Percentiles rank a stretch among this genome's conserved stretches.
phyloP scores from a whole-genome alignment of 2,888 invertebrate species.

The Scaptomyza parva region DNA sequence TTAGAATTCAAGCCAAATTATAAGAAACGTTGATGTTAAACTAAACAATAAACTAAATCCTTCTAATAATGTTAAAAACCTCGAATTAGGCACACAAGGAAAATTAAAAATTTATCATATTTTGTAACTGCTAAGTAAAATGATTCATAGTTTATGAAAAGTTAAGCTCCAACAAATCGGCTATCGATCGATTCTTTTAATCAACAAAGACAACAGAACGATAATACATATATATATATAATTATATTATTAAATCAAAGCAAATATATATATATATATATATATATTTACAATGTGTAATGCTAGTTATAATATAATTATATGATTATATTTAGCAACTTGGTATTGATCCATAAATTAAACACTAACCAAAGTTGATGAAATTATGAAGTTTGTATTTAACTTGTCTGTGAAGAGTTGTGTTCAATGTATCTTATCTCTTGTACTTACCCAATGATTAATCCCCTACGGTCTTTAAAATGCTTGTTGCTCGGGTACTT shows the following conservation, averaged over 20 bases:
- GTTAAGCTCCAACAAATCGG: slow-evolving; percentile 52
- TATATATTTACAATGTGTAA: slow-evolving; percentile 65
- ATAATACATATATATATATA: slow-evolving; percentile 37
- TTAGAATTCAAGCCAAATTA: slow-evolving; percentile 57
- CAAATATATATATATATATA: slow-evolving; percentile 42
- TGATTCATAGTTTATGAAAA: slow-evolving; percentile 30
- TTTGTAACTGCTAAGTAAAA: slow-evolving; percentile 55
- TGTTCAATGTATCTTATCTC: slow-evolving; percentile 1
- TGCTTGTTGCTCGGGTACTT: background rate
- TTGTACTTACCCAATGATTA: slow-evolving; percentile 16
- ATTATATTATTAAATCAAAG: slow-evolving; percentile 19
- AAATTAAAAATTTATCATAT: slow-evolving; percentile 43
- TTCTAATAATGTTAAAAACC: slow-evolving; percentile 50
- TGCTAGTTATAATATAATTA: slow-evolving; percentile 64
- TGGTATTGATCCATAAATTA: slow-evolving; percentile 64
- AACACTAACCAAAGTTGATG: slow-evolving; percentile 57
- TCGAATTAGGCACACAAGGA: slow-evolving; percentile 48
- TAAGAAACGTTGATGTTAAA: slow-evolving; percentile 60
- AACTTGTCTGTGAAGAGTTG: background rate
- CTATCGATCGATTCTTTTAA: slow-evolving; percentile 54
- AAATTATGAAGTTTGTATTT: background rate
- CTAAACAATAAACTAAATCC: slow-evolving; percentile 20
- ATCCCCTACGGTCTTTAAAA: background rate
- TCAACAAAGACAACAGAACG: slow-evolving; percentile 38
- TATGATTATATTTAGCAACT: slow-evolving; percentile 71